phyloP scores from a whole-genome alignment of 2,113 vertebrate genomes.

The Castor canadensis region DNA sequence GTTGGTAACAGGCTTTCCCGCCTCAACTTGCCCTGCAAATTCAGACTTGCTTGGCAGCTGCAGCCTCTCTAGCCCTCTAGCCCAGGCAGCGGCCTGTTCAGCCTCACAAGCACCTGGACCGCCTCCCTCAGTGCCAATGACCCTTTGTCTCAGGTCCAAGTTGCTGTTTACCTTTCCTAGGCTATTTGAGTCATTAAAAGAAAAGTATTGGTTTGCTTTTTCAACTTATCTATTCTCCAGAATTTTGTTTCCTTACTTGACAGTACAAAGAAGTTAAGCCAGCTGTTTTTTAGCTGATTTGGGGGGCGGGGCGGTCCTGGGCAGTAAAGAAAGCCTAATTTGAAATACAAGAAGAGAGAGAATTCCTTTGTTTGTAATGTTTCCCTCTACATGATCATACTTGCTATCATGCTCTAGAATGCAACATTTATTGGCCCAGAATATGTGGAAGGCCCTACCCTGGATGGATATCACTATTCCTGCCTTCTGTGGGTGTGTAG shows the following conservation, averaged over 20 bases:
- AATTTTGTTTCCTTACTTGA: conserved; percentile 19
- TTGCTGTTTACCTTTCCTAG: conserved; percentile 57
- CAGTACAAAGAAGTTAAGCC: not conserved
- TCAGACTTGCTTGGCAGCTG: not conserved
- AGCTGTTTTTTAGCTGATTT: not conserved
- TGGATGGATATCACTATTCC: not conserved
- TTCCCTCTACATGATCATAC: not conserved
- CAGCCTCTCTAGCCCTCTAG: not conserved
- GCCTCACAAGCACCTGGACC: not conserved
- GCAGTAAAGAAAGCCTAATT: not conserved
- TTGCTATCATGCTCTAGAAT: not conserved
- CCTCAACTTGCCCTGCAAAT: not conserved
- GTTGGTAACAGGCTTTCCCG: not conserved
- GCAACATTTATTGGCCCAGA: not conserved
- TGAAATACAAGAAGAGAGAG: not conserved
- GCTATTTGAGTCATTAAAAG: conserved; percentile 48
- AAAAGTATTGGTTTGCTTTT: conserved; percentile 45
- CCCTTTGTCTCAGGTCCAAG: conserved; percentile 32
- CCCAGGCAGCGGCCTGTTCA: not conserved
- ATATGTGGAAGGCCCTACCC: not conserved
- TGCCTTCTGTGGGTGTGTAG: not conserved
- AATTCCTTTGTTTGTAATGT: not conserved
- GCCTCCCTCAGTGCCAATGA: not conserved
- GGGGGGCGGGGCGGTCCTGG: no score
- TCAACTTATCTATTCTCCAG: not conserved